Evolutionary conservation across 2,113 vertebrate genomes (phyloP).

Genomic region (Herpetotheres cachinnans): DNA sequence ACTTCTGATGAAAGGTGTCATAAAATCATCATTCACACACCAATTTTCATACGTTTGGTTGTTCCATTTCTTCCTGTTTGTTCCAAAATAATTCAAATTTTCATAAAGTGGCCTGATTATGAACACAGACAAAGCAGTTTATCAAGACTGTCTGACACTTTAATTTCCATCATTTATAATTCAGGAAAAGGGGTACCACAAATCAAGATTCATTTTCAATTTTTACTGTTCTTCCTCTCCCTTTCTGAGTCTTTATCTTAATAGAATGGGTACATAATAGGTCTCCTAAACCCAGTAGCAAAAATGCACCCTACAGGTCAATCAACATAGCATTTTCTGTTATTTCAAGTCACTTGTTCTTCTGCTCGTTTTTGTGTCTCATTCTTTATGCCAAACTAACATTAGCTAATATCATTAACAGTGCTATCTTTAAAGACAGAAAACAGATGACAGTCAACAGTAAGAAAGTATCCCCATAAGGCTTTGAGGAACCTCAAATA

Average conservation of each 20-base stretch:
- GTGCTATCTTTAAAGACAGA: not conserved
- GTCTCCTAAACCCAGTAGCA: not conserved
- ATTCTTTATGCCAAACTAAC: not conserved
- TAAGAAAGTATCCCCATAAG: not conserved
- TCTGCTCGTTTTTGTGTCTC: not conserved
- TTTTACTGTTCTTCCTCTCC: conserved; percentile 25
- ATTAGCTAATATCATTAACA: not conserved
- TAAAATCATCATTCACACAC: conserved; percentile 3
- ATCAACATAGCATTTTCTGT: not conserved
- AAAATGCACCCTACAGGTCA: not conserved
- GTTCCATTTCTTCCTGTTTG: not conserved
- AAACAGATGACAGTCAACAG: not conserved
- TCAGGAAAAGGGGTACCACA: not conserved
- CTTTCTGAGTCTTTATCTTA: not conserved
- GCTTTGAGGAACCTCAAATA: not conserved
- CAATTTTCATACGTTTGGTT: not conserved
- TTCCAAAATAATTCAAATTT: conserved; percentile 12
- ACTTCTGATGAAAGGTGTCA: not conserved
- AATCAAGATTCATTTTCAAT: conserved; percentile 24
- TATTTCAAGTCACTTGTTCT: not conserved
- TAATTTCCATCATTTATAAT: conserved; percentile 11
- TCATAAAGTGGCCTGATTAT: not conserved
- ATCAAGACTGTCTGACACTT: not conserved
- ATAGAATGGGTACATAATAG: not conserved
- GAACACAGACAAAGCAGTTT: not conserved